Conservation (phyloP, 2,888 invertebrate genomes). For the Phengaris alcon region DNA sequence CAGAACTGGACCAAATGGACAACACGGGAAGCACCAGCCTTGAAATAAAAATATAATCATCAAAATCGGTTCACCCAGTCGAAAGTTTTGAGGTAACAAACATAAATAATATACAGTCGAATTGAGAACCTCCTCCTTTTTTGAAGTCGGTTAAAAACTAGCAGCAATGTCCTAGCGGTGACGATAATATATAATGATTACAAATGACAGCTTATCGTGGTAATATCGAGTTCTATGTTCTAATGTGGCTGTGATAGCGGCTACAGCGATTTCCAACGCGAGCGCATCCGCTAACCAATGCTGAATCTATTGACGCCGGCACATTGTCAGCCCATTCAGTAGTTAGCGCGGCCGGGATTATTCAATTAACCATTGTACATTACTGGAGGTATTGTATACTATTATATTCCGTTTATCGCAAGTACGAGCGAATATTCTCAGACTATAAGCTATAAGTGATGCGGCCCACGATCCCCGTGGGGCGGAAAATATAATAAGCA, state of each 20-base stretch:
- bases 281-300: constrained; percentile 41
- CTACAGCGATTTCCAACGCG: constrained; percentile 41
- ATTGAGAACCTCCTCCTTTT: no score
- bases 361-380: constrained; percentile 32
- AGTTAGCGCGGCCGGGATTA: constrained; percentile 33
- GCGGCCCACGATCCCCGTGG: background rate
- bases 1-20: no score
- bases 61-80: no score
- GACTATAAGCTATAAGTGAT: background rate
- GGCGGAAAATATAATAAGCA: background rate
- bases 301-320: constrained; percentile 40
- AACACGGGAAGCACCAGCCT: no score
- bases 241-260: constrained; percentile 28
- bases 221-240: background rate
- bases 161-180: background rate
- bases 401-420: constrained; percentile 21
- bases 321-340: constrained; percentile 33
- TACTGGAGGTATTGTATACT: constrained; percentile 21
- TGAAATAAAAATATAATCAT: no score
- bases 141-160: no score
- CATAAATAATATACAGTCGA: no score
- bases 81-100: no score
- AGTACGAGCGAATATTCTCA: background rate
- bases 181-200: background rate
- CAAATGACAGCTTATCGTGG: constrained; percentile 15